A percentile compares a stretch with the other conserved stretches of the same genome.
Evolutionary conservation across 2,113 vertebrate genomes (phyloP).

Genomic region (Entomyzon cyanotis): DNA sequence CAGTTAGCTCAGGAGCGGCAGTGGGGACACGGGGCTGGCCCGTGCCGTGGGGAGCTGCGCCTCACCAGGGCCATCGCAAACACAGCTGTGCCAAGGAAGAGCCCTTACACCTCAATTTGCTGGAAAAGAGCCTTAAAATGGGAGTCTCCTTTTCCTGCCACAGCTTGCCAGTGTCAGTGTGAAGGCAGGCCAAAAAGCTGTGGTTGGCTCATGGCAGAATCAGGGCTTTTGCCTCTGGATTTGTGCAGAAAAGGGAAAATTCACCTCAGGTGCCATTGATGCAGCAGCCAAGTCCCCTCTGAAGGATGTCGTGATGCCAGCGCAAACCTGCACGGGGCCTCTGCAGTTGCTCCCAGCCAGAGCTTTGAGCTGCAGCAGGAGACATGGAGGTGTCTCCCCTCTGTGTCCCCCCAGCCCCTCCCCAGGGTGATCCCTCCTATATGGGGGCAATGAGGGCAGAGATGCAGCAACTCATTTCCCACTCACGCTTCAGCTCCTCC

Average conservation of each 20-base stretch:
- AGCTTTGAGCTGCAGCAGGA: background rate
- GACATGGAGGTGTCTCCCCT: background rate
- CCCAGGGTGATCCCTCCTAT: background rate
- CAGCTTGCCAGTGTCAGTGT: background rate
- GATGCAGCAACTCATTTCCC: background rate
- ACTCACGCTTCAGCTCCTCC: rapidly evolving
- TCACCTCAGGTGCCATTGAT: background rate
- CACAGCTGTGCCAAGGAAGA: background rate
- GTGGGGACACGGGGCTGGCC: rapidly evolving
- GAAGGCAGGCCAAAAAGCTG: background rate
- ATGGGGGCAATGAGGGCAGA: background rate
- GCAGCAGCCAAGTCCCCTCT: background rate
- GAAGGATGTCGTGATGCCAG: background rate
- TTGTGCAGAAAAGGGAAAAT: background rate
- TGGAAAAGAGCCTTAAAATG: background rate
- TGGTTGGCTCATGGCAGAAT: background rate
- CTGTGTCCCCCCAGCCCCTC: background rate
- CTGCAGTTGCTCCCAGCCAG: background rate
- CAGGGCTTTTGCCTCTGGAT: background rate
- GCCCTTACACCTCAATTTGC: background rate
- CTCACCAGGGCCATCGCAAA: rapidly evolving
- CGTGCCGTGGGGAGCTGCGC: rapidly evolving
- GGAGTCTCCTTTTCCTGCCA: background rate
- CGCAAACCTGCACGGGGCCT: rapidly evolving
- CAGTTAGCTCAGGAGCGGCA: background rate